Evolutionary conservation across 2,888 invertebrate species (phyloP).

Genomic region (Neria commutata): DNA sequence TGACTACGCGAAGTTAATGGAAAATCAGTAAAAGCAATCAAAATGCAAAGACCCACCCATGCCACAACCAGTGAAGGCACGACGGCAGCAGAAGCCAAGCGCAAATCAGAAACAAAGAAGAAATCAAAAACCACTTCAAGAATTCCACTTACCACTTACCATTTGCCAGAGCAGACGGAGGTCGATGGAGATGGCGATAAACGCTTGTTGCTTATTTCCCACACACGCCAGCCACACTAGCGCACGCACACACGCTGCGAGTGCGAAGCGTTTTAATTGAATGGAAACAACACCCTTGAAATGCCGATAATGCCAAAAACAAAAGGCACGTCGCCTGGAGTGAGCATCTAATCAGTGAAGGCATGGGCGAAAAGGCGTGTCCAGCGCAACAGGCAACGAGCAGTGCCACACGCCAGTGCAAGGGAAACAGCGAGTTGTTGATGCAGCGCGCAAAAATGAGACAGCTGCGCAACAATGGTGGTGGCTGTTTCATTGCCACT

Average conservation of each 20-base stretch:
- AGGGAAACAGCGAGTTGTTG: background rate
- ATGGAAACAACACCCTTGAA: constrained; percentile 56
- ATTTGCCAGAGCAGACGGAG: too few relatives aligned
- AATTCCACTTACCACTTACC: background rate
- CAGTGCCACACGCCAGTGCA: constrained; percentile 1
- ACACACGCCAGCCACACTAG: background rate
- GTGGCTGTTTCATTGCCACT: constrained; percentile 31
- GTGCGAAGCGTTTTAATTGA: constrained; percentile 53
- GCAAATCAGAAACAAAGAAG: background rate
- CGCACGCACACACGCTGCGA: constrained; percentile 22
- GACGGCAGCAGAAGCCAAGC: background rate
- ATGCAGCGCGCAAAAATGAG: background rate
- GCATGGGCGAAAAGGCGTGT: constrained; percentile 40
- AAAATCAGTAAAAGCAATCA: background rate
- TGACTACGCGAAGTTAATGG: background rate
- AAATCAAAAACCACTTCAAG: background rate
- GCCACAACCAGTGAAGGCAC: constrained; percentile 3
- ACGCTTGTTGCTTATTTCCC: constrained; percentile 3
- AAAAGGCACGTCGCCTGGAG: constrained; percentile 1
- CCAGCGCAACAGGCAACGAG: constrained; percentile 40
- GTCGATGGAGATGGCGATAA: constrained; percentile 1
- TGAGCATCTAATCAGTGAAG: constrained; percentile 23
- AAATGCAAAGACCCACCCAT: background rate
- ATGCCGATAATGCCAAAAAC: constrained; percentile 50
- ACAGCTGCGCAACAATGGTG: constrained; percentile 37